These are phyloP conservation scores for Trichomalopsis sarcophagae DNA, from an alignment of 1,140 invertebrate species.

Conservation along the genomic window DNA sequence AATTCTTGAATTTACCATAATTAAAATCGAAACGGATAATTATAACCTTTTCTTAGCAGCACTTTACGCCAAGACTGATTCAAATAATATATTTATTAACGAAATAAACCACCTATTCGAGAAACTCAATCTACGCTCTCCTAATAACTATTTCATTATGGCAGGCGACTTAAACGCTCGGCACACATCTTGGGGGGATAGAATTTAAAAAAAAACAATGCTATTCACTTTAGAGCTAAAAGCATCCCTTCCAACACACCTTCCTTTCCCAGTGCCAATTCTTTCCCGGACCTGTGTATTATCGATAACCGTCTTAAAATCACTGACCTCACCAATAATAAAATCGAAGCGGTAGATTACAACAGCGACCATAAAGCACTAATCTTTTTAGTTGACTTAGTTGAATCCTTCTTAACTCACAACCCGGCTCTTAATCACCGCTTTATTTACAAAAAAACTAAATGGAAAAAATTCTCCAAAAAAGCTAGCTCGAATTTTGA, in stretches of 20 bases:
- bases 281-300: constrained; percentile 24
- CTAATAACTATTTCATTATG: constrained; percentile 53
- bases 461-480: constrained; percentile 3
- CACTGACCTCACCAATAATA: neutral
- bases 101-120: constrained; percentile 52
- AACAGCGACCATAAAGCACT: constrained; percentile 49
- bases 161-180: constrained; percentile 58
- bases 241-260: constrained; percentile 22
- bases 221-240: constrained; percentile 37
- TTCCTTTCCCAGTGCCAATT: constrained; percentile 19
- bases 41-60: neutral
- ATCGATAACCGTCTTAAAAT: constrained; percentile 22
- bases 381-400: neutral
- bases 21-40: no score
- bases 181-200: constrained; percentile 52
- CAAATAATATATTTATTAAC: constrained; percentile 42
- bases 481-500: neutral
- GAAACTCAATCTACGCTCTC: constrained; percentile 38
- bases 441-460: neutral
- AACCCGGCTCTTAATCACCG: neutral
- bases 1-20: no score
- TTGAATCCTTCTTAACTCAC: neutral
- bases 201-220: constrained; percentile 22
- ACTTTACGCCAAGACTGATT: constrained; percentile 51
- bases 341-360: neutral